Conservation (phyloP, 2,113 vertebrate genomes). For the Atractosteus spatula region DNA sequence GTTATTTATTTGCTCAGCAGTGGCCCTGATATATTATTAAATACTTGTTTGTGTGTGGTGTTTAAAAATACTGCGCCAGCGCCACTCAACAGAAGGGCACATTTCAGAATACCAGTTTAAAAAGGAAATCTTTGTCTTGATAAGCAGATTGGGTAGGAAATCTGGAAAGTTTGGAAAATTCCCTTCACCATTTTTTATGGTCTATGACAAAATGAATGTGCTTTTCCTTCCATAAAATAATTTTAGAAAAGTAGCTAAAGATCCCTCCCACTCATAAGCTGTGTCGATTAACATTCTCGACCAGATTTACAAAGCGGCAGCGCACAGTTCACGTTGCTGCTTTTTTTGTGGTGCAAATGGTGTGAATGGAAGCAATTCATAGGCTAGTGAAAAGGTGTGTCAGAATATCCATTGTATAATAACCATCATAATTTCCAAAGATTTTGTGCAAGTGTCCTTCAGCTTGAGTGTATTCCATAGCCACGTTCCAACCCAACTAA, state of each 20-base stretch:
- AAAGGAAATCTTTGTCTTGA: constrained; percentile 2
- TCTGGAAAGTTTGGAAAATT: constrained; percentile 10
- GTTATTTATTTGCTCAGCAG: too few relatives aligned
- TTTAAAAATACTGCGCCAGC: not conserved
- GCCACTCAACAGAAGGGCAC: not conserved
- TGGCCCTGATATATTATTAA: too few relatives aligned
- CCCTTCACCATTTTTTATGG: constrained; percentile 17
- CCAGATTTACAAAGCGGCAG: not conserved
- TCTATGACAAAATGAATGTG: constrained; percentile 25
- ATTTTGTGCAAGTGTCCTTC: constrained; percentile 3
- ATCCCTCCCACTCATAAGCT: not conserved
- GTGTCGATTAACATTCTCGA: constrained; percentile 10
- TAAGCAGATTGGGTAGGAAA: constrained; percentile 30
- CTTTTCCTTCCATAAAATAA: constrained; percentile 35
- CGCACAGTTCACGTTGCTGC: constrained; percentile 4
- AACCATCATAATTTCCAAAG: constrained; percentile 6
- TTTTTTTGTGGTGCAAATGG: constrained; percentile 11
- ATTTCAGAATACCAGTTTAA: not conserved
- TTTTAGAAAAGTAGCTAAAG: constrained; percentile 36
- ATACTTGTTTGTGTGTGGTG: too few relatives aligned
- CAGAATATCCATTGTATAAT: not conserved
- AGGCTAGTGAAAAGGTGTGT: not conserved
- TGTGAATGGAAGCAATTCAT: constrained; percentile 8
- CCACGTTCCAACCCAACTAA: not conserved
- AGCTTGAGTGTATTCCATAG: not conserved